Evolutionary conservation across 2,797 vertebrate genomes (phyloP).

Genomic region (Distichodus sexfasciatus): DNA sequence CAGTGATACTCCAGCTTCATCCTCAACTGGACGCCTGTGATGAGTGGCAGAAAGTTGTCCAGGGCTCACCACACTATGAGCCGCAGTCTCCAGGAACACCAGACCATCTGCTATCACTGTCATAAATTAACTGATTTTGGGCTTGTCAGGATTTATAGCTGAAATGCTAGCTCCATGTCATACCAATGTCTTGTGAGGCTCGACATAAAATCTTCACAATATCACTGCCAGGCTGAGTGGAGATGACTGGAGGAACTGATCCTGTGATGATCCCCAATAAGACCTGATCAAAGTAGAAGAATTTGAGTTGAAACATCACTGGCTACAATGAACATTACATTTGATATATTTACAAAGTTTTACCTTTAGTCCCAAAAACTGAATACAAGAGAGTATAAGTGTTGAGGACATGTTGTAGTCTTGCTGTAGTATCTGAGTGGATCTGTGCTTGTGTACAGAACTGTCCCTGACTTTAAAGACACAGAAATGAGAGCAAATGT

Average conservation of each 20-base stretch:
- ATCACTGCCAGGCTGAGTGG: slow-evolving; percentile 14
- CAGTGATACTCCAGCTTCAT: slow-evolving; percentile 15
- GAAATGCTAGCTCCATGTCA: not conserved
- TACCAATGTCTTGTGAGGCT: slow-evolving; percentile 14
- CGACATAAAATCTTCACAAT: slow-evolving; percentile 15
- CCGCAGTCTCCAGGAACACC: not conserved
- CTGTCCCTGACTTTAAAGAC: no score
- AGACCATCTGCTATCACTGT: not conserved
- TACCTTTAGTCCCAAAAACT: not conserved
- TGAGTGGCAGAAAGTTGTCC: not conserved
- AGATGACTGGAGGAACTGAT: slow-evolving; percentile 21
- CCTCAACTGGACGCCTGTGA: no score
- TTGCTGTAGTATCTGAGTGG: no score
- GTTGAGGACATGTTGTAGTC: no score
- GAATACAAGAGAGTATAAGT: no score
- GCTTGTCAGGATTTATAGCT: not conserved
- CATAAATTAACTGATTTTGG: slow-evolving; percentile 13
- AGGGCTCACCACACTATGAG: no score
- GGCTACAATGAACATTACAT: no score
- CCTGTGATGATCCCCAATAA: slow-evolving; percentile 16
- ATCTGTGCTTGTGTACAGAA: no score
- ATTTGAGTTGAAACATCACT: no score
- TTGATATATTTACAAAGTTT: no score
- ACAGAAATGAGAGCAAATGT: no score
- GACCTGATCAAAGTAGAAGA: not conserved